Evolutionary conservation across 2,113 vertebrate species (phyloP).

Genomic region (Aphyosemion australe): DNA sequence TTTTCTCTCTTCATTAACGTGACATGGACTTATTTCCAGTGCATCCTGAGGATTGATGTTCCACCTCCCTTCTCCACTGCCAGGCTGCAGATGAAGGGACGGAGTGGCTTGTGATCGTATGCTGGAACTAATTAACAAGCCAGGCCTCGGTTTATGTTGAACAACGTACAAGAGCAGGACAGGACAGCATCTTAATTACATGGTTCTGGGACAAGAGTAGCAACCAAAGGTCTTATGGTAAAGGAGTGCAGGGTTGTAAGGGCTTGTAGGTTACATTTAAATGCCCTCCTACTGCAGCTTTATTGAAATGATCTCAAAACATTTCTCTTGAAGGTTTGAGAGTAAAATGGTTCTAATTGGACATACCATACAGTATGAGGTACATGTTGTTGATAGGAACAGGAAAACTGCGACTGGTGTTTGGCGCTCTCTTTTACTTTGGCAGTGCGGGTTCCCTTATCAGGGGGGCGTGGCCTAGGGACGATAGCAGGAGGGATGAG

Average conservation of each 20-base stretch:
- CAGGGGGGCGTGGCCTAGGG: no score
- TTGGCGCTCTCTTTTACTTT: no score
- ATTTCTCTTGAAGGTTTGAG: slow-evolving; percentile 45
- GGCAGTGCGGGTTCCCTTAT: no score
- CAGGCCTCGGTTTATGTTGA: slow-evolving; percentile 63
- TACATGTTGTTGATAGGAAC: no score
- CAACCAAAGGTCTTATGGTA: slow-evolving; percentile 41
- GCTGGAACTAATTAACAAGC: slow-evolving; percentile 75
- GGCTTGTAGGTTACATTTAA: slow-evolving; percentile 2
- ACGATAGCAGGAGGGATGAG: no score
- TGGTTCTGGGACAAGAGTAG: slow-evolving; percentile 52
- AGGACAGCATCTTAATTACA: slow-evolving; percentile 74
- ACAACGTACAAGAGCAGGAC: slow-evolving; percentile 52
- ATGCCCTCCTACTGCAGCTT: slow-evolving; percentile 27
- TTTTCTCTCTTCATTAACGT: slow-evolving; percentile 53
- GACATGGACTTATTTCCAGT: slow-evolving; percentile 45
- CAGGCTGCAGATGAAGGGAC: slow-evolving; percentile 24
- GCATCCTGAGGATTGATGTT: slow-evolving; percentile 59
- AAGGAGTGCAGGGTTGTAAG: neutral
- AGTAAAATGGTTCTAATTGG: no score
- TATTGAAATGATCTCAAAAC: slow-evolving; percentile 52
- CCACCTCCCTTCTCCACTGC: slow-evolving; percentile 53
- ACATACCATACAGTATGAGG: no score
- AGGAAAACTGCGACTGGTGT: no score
- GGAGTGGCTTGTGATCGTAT: slow-evolving; percentile 51